Evolutionary conservation across 2,797 vertebrate species (phyloP).

Genomic region (Sitta carolinensis): DNA sequence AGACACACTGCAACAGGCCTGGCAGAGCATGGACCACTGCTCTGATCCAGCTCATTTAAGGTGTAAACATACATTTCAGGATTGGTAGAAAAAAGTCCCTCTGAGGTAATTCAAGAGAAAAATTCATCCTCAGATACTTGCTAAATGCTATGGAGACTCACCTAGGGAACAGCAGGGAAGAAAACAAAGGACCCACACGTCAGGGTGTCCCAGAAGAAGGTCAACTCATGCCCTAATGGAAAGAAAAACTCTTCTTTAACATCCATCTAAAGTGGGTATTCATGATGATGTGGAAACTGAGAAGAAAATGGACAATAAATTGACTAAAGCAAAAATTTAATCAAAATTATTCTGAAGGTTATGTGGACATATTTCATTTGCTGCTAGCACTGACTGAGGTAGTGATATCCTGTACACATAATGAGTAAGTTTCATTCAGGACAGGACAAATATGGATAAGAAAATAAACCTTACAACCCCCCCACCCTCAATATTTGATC

Average conservation of each 20-base stretch:
- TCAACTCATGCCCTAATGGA: neutral
- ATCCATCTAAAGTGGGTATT: neutral
- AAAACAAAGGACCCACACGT: neutral
- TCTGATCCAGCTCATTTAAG: neutral
- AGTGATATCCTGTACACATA: neutral
- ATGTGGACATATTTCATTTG: neutral
- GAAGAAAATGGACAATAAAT: neutral
- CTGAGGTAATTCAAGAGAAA: neutral
- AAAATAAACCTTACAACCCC: neutral
- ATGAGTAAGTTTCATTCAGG: neutral
- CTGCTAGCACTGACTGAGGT: neutral
- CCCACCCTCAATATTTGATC: neutral
- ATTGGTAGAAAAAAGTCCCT: neutral
- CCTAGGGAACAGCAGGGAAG: neutral
- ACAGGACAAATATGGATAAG: neutral
- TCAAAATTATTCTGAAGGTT: neutral
- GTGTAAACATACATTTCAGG: neutral
- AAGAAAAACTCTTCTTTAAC: neutral
- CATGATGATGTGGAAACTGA: neutral
- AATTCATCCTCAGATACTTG: neutral
- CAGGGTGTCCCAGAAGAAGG: neutral
- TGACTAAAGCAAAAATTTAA: neutral
- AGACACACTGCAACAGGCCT: rapidly evolving
- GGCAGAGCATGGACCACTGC: neutral
- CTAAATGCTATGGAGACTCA: neutral